A percentile compares a stretch with the other conserved stretches of the same genome.
Evolutionary conservation across 1,140 invertebrate genomes (phyloP).

Genomic region (Drosophila watanabei): DNA sequence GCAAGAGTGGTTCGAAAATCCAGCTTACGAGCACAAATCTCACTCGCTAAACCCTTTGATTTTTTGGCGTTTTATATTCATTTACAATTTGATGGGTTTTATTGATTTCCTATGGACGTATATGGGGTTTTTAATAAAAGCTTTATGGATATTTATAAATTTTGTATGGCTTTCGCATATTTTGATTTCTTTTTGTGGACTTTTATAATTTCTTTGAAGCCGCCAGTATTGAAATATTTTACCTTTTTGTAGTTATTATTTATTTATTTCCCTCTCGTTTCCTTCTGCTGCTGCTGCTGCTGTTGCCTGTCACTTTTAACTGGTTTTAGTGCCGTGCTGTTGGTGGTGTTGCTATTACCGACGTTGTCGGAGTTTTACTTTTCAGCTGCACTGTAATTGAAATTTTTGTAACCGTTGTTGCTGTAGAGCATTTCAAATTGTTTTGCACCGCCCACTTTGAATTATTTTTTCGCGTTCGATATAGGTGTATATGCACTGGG

Average conservation of each 20-base stretch:
- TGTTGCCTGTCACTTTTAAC: conserved; percentile 77
- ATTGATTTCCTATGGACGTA: conserved; percentile 16
- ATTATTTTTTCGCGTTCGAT: conserved; percentile 29
- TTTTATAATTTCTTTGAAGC: conserved; percentile 23
- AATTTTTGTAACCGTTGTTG: conserved; percentile 63
- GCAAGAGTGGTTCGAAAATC: conserved; percentile 19
- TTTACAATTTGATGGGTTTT: conserved; percentile 19
- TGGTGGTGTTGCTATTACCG: conserved; percentile 37
- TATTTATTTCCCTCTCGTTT: conserved; percentile 37
- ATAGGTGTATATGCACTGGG: conserved; percentile 31
- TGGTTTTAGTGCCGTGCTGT: conserved; percentile 58
- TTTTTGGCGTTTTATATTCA: conserved; percentile 34
- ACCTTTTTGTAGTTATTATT: conserved; percentile 52
- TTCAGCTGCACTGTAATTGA: conserved; percentile 81
- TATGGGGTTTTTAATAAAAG: conserved; percentile 19
- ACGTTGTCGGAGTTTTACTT: conserved; percentile 62
- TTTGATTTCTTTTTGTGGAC: conserved; percentile 14
- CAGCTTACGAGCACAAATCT: conserved; percentile 9
- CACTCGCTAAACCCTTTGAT: not conserved
- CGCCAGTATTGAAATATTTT: conserved; percentile 60
- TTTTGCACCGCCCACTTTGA: conserved; percentile 66
- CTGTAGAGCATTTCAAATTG: conserved; percentile 62
- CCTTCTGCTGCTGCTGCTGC: conserved; percentile 28
- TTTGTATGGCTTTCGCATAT: conserved; percentile 13
- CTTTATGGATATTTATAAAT: conserved; percentile 26